These are phyloP conservation scores for Pangasius djambal DNA, from an alignment of 2,797 vertebrate species.

Conservation along the genomic window DNA sequence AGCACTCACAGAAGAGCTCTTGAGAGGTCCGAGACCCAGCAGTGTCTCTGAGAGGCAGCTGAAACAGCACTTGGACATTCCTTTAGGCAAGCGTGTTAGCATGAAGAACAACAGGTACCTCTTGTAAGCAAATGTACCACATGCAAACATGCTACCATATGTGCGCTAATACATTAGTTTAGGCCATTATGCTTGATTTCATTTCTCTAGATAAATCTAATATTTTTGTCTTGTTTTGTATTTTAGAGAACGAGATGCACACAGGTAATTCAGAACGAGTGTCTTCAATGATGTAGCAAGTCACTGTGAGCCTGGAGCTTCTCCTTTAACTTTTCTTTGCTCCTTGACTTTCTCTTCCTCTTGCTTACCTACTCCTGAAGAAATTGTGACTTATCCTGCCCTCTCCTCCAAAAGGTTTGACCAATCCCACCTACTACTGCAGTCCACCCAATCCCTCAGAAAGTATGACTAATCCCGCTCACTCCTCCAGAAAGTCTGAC, in stretches of 20 bases:
- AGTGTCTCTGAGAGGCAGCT: conserved; percentile 59
- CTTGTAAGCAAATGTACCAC: not conserved
- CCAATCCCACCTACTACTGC: not conserved
- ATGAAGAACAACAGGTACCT: conserved; percentile 10
- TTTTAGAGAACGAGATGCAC: not conserved
- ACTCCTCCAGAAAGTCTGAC: not conserved
- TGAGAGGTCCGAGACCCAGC: conserved; percentile 65
- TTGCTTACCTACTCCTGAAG: not conserved
- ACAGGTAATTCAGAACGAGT: not conserved
- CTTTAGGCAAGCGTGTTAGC: conserved; percentile 17
- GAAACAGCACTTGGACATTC: conserved; percentile 33
- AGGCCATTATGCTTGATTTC: not conserved
- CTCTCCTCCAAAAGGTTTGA: not conserved
- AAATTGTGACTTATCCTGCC: not conserved
- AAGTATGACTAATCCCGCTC: not conserved
- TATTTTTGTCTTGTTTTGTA: not conserved
- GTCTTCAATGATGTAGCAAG: not conserved
- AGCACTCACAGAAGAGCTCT: conserved; percentile 63
- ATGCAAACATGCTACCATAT: not conserved
- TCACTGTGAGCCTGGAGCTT: not conserved
- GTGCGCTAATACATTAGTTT: not conserved
- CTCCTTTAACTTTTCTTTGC: not conserved
- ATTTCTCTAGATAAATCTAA: not conserved
- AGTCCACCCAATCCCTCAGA: not conserved
- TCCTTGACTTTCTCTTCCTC: not conserved